These are phyloP conservation scores for Steromphala cineraria DNA, from an alignment of 2,888 invertebrate genomes.

Conservation along the genomic window DNA sequence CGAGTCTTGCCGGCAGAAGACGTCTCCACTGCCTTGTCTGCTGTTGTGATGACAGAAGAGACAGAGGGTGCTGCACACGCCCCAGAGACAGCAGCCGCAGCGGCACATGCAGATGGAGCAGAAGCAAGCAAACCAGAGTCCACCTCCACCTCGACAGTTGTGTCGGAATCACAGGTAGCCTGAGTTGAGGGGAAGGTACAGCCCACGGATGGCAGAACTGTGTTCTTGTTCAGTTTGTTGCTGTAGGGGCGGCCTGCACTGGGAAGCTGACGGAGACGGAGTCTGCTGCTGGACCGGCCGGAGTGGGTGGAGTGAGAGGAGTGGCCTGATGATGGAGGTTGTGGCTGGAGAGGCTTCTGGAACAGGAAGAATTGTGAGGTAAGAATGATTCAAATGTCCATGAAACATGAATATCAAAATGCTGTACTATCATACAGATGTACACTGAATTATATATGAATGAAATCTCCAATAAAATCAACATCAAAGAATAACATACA, in stretches of 20 bases:
- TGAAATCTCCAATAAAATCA: too few relatives aligned
- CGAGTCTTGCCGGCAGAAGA: background rate
- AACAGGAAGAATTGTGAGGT: too few relatives aligned
- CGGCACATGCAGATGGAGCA: slow-evolving; percentile 37
- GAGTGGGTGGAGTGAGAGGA: slow-evolving; percentile 48
- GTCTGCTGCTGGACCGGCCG: slow-evolving; percentile 46
- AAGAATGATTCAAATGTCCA: too few relatives aligned
- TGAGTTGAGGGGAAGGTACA: slow-evolving; percentile 45
- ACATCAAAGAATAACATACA: too few relatives aligned
- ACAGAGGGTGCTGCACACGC: slow-evolving; percentile 46
- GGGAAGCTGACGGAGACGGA: slow-evolving; percentile 56
- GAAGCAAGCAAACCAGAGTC: slow-evolving; percentile 30
- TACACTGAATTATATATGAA: too few relatives aligned
- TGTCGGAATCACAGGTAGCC: slow-evolving; percentile 13
- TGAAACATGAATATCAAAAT: too few relatives aligned
- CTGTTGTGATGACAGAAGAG: slow-evolving; percentile 28
- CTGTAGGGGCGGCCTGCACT: slow-evolving; percentile 55
- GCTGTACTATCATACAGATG: too few relatives aligned
- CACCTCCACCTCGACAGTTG: slow-evolving; percentile 22
- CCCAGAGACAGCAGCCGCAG: slow-evolving; percentile 32
- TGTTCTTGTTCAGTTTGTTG: slow-evolving; percentile 65
- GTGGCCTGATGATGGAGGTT: slow-evolving; percentile 50
- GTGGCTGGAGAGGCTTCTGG: background rate
- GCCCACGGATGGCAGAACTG: slow-evolving; percentile 72
- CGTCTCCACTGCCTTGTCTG: slow-evolving; percentile 23